Evolutionary conservation across 1,140 invertebrate species (phyloP).

Genomic region (Diplogasteroides magnus): DNA sequence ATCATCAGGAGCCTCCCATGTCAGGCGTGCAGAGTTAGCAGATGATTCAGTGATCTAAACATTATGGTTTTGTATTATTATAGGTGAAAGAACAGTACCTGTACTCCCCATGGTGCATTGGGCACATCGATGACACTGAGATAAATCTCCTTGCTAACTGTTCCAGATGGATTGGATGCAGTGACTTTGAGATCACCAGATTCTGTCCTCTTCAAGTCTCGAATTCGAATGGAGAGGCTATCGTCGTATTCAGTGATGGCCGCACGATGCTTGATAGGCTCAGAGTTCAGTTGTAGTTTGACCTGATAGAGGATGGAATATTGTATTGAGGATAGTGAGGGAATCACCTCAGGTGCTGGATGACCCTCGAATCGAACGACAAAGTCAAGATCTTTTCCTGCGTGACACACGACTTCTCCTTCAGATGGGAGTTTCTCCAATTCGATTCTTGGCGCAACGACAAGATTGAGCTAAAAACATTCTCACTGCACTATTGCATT

Average conservation of each 20-base stretch:
- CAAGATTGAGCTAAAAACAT: slow-evolving; percentile 24
- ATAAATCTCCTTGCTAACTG: slow-evolving; percentile 28
- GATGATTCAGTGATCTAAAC: background rate
- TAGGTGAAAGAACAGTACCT: slow-evolving; percentile 16
- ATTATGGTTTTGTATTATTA: background rate
- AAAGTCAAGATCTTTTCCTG: slow-evolving; percentile 39
- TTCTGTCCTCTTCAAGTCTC: slow-evolving; percentile 16
- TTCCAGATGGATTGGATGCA: slow-evolving; percentile 37
- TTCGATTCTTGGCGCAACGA: slow-evolving; percentile 38
- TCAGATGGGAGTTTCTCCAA: slow-evolving; percentile 12
- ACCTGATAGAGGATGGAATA: background rate
- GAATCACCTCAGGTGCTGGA: slow-evolving; percentile 21
- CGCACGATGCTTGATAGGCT: slow-evolving; percentile 17
- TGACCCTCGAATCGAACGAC: slow-evolving; percentile 31
- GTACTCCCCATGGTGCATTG: slow-evolving; percentile 32
- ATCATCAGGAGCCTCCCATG: slow-evolving; percentile 38
- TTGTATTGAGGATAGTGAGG: slow-evolving; percentile 20
- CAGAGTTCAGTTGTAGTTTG: background rate
- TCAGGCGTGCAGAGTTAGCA: slow-evolving; percentile 32
- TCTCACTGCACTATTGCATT: background rate
- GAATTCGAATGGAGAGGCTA: slow-evolving; percentile 19
- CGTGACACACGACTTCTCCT: slow-evolving; percentile 37
- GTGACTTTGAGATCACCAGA: slow-evolving; percentile 30
- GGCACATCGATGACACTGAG: slow-evolving; percentile 46
- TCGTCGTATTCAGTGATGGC: slow-evolving; percentile 28